Evolutionary conservation across 2,113 vertebrate genomes (phyloP).

Genomic region (Lepisosteus osseus): DNA sequence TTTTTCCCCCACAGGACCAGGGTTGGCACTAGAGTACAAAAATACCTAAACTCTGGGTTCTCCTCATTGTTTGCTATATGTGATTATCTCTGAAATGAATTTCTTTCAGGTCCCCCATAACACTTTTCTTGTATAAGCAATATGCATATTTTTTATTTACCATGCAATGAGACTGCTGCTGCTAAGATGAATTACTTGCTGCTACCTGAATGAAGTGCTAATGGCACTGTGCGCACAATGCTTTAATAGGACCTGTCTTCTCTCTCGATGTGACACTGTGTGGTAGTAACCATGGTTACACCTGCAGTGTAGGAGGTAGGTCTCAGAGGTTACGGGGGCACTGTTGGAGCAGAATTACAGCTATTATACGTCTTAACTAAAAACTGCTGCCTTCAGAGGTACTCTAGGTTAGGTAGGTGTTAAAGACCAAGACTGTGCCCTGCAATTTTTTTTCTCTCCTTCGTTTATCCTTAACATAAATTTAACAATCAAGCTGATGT

Average conservation of each 20-base stretch:
- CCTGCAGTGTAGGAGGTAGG: slow-evolving; percentile 8
- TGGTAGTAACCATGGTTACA: slow-evolving; percentile 44
- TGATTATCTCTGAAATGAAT: no score
- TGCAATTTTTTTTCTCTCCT: neutral
- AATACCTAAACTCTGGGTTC: no score
- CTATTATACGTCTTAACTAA: slow-evolving; percentile 28
- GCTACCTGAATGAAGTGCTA: slow-evolving; percentile 14
- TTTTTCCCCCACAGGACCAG: no score
- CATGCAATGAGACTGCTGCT: no score
- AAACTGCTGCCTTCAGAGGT: neutral
- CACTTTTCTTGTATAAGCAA: neutral
- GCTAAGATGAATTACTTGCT: neutral
- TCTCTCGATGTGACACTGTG: slow-evolving; percentile 6
- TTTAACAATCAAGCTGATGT: no score
- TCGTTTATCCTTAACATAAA: no score
- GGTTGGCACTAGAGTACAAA: no score
- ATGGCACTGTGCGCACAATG: slow-evolving; percentile 20
- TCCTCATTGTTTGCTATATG: no score
- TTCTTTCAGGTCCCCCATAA: no score
- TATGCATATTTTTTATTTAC: neutral
- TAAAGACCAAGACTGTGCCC: slow-evolving; percentile 4
- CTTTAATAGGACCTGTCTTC: slow-evolving; percentile 16
- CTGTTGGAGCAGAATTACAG: slow-evolving; percentile 15
- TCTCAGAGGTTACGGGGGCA: slow-evolving; percentile 12
- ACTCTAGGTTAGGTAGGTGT: accelerated